phyloP scores from a whole-genome alignment of 2,888 invertebrate species.

The Lasioglossum pauxillum region DNA sequence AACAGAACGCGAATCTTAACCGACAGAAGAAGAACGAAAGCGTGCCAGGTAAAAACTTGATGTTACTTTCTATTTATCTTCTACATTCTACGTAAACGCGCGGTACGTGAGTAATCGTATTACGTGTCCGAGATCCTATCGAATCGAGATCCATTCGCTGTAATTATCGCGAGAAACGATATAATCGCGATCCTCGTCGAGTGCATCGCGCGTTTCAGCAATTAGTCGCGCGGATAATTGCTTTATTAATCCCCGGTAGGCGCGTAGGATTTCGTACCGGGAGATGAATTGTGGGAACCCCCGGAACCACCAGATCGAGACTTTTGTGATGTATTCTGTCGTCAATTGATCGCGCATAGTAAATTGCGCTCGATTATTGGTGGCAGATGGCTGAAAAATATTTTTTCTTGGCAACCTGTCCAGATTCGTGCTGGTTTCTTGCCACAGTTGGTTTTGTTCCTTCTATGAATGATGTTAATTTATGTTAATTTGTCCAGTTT shows the following conservation, averaged over 20 bases:
- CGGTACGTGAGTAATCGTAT: conserved; percentile 19
- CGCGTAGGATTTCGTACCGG: conserved; percentile 5
- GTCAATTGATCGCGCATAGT: conserved; percentile 1
- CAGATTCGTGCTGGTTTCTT: too few species aligned
- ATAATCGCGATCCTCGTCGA: conserved; percentile 25
- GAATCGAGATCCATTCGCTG: conserved; percentile 15
- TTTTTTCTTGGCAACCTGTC: not conserved
- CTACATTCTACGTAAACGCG: not conserved
- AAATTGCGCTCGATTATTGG: not conserved
- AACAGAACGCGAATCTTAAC: not conserved
- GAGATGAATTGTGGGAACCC: conserved; percentile 17
- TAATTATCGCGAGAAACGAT: conserved; percentile 28
- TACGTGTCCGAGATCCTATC: conserved; percentile 39
- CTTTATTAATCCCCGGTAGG: conserved; percentile 37
- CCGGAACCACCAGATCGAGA: not conserved
- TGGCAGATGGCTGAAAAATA: not conserved
- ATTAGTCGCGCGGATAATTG: conserved; percentile 44
- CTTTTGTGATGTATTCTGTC: not conserved
- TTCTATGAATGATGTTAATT: too few species aligned
- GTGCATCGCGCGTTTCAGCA: conserved; percentile 26
- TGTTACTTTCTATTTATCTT: conserved; percentile 35
- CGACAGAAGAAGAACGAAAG: conserved; percentile 2
- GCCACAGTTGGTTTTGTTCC: too few species aligned
- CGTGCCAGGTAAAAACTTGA: conserved; percentile 9
- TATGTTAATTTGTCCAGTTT: too few species aligned